Evolutionary conservation across 2,888 invertebrate genomes (phyloP).

Genomic region (Exephanes ischioxanthus): DNA sequence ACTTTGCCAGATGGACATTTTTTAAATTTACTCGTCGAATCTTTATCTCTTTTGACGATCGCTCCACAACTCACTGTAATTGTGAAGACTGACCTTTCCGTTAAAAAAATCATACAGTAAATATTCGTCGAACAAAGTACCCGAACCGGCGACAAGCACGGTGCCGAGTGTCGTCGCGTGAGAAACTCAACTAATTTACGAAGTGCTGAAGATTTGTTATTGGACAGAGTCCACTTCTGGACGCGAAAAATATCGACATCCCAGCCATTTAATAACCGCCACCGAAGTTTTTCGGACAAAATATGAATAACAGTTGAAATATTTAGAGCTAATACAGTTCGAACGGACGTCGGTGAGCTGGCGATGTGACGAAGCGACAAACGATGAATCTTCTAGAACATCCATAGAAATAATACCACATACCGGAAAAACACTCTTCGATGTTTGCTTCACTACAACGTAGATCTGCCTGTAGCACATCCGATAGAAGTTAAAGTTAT

Average conservation of each 20-base stretch:
- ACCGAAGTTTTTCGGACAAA: background rate
- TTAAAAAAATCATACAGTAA: slow-evolving; percentile 88
- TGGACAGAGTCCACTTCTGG: slow-evolving; percentile 89
- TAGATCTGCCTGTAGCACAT: too few relatives aligned
- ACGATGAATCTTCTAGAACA: background rate
- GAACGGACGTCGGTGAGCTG: background rate
- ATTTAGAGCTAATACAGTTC: background rate
- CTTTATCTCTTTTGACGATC: background rate
- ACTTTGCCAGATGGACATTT: slow-evolving; percentile 91
- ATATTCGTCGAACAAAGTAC: slow-evolving; percentile 85
- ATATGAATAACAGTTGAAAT: background rate
- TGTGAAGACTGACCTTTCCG: background rate
- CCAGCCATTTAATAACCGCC: background rate
- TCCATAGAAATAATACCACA: too few relatives aligned
- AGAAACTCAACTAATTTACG: slow-evolving; percentile 84
- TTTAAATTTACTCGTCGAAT: slow-evolving; percentile 72
- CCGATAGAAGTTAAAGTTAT: too few relatives aligned
- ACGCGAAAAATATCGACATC: slow-evolving; percentile 81
- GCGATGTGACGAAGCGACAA: background rate
- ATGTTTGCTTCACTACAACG: too few relatives aligned
- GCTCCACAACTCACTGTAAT: background rate
- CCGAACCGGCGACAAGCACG: slow-evolving; percentile 87
- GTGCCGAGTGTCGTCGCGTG: slow-evolving; percentile 86
- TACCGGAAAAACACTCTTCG: too few relatives aligned
- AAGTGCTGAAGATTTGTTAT: slow-evolving; percentile 86